Evolutionary conservation across 1,140 invertebrate species (phyloP).

Genomic region (Pemphigus obesinymphae): DNA sequence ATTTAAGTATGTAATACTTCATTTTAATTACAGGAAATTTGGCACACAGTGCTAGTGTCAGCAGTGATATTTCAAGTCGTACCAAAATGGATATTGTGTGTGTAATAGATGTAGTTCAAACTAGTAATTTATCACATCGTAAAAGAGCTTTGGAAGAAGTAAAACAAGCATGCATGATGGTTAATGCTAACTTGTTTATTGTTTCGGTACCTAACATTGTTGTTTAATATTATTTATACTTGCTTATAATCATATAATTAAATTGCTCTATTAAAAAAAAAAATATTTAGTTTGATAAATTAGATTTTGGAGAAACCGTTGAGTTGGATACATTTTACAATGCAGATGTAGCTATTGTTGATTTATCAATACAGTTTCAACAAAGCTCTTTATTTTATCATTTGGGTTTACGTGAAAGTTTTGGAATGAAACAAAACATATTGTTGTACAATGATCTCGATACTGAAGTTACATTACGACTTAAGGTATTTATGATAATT

Average conservation of each 20-base stretch:
- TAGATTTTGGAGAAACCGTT: constrained; percentile 81
- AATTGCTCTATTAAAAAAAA: constrained; percentile 39
- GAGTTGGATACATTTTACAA: constrained; percentile 87
- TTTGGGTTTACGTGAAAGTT: constrained; percentile 93
- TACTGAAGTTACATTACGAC: constrained; percentile 73
- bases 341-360: constrained; percentile 95
- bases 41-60: constrained; percentile 11
- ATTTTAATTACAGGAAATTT: background rate
- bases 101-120: constrained; percentile 76
- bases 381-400: constrained; percentile 89
- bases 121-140: constrained; percentile 65
- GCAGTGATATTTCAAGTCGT: constrained; percentile 24
- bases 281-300: constrained; percentile 70
- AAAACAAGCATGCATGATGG: constrained; percentile 68
- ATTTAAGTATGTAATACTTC: background rate
- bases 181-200: constrained; percentile 75
- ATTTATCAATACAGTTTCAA: constrained; percentile 84
- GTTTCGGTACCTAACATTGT: constrained; percentile 66
- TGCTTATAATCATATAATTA: background rate
- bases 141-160: constrained; percentile 80
- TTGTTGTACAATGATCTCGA: constrained; percentile 87
- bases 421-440: constrained; percentile 98
- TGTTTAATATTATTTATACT: constrained; percentile 16
- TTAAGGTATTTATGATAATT: constrained; percentile 62
- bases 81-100: constrained; percentile 80